Percentiles rank a stretch among this genome's conserved stretches.
phyloP scores from a whole-genome alignment of 2,888 invertebrate genomes.

The Patella depressa region DNA sequence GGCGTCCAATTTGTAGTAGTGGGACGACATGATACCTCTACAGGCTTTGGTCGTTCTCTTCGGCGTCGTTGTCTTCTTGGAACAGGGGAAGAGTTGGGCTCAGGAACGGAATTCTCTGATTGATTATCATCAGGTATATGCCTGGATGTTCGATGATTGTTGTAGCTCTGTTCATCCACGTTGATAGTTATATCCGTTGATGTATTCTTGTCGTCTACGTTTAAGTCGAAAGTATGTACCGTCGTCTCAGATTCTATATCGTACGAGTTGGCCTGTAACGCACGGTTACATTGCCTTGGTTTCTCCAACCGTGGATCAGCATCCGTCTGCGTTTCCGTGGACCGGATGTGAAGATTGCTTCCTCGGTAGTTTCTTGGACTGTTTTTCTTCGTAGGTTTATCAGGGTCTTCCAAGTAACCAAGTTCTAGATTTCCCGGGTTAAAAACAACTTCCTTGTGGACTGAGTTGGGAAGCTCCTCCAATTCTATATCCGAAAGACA shows the following conservation, averaged over 20 bases:
- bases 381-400: conserved; percentile 47
- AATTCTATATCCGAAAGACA: conserved; percentile 63
- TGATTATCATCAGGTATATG: conserved; percentile 26
- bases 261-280: conserved; percentile 23
- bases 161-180: neutral
- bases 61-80: conserved; percentile 44
- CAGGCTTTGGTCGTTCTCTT: conserved; percentile 49
- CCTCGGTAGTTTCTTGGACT: conserved; percentile 42
- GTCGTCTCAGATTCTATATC: conserved; percentile 32
- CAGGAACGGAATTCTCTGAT: conserved; percentile 34
- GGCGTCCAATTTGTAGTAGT: conserved; percentile 37
- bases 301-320: conserved; percentile 5
- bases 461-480: conserved; percentile 63
- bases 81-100: conserved; percentile 31
- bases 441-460: conserved; percentile 65
- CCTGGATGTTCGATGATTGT: no score
- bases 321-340: conserved; percentile 48
- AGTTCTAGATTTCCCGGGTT: conserved; percentile 65
- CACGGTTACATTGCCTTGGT: neutral
- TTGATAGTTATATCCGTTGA: conserved; percentile 30
- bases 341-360: conserved; percentile 27
- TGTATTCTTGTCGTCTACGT: conserved; percentile 21
- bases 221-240: conserved; percentile 38
- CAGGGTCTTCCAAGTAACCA: conserved; percentile 66
- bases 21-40: conserved; percentile 58